Conservation (phyloP, 1,140 invertebrate species). For the Anoplophora glabripennis region DNA sequence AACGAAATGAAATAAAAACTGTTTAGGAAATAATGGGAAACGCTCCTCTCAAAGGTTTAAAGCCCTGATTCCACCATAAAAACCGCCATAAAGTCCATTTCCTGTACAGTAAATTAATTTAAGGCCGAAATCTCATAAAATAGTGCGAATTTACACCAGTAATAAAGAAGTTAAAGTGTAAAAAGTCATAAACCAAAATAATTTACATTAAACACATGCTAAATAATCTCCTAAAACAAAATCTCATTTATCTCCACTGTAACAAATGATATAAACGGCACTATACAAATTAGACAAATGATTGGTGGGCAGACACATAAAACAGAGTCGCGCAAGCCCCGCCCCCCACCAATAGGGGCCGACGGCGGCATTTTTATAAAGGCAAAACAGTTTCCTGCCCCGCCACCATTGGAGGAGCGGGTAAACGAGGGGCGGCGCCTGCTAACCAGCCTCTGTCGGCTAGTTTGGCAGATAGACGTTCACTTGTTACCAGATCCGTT, state of each 20-base stretch:
- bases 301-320: constrained; percentile 37
- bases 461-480: constrained; percentile 38
- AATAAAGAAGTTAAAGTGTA: constrained; percentile 40
- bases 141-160: constrained; percentile 39
- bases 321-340: constrained; percentile 22
- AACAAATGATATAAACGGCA: constrained; percentile 45
- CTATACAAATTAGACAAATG: constrained; percentile 41
- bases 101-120: too few species aligned
- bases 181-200: constrained; percentile 44
- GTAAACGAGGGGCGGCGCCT: constrained; percentile 27
- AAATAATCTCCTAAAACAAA: constrained; percentile 47
- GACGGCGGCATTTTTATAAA: constrained; percentile 32
- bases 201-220: constrained; percentile 49
- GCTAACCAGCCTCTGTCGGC: constrained; percentile 27
- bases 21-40: too few species aligned
- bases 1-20: too few species aligned
- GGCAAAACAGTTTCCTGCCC: constrained; percentile 24
- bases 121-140: constrained; percentile 31
- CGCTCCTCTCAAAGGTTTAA: too few species aligned
- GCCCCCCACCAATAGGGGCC: constrained; percentile 31
- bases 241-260: constrained; percentile 45
- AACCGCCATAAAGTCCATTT: too few species aligned
- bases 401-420: constrained; percentile 23
- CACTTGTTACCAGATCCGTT: constrained; percentile 46
- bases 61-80: too few species aligned